Evolutionary conservation across 30 jellyfish, hydroid and myxozoan genomes (phyloP).

Genomic region (Nemopilema nomurai): DNA sequence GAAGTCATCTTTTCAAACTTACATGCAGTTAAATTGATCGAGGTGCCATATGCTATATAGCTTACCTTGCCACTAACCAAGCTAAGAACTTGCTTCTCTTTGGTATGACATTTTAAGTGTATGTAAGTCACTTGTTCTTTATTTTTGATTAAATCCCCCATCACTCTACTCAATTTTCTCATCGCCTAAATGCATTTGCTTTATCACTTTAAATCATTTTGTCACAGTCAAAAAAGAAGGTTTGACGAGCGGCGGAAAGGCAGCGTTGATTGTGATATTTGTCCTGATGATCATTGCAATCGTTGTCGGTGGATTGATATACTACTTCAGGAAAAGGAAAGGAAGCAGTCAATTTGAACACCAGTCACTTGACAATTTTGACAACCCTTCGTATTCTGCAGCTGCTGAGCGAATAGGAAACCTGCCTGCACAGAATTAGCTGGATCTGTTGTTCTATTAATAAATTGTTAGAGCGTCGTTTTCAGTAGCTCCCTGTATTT

Average conservation of each 20-base stretch:
- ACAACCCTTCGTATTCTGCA: conserved; percentile 12
- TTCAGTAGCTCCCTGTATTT: neutral
- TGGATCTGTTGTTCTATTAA: neutral
- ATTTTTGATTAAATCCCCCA: too few species aligned
- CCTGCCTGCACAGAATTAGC: conserved; percentile 29
- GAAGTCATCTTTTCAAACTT: too few species aligned
- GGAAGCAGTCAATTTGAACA: conserved; percentile 64
- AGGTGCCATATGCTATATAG: too few species aligned
- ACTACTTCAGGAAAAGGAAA: conserved; percentile 49
- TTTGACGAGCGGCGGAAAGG: conserved; percentile 83
- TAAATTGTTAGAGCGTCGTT: neutral
- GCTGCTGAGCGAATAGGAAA: conserved; percentile 36
- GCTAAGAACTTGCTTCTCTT: too few species aligned
- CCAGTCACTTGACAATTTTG: conserved; percentile 67
- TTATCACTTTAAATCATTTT: too few species aligned
- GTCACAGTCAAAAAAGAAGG: conserved; percentile 64
- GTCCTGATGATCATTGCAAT: conserved; percentile 65
- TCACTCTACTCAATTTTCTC: too few species aligned
- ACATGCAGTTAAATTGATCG: too few species aligned
- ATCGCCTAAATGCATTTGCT: too few species aligned
- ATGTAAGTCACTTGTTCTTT: too few species aligned
- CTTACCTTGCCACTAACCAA: too few species aligned
- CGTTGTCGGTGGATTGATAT: conserved; percentile 59
- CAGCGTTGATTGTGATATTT: conserved; percentile 76
- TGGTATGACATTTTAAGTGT: too few species aligned